phyloP scores from a whole-genome alignment of 2,113 vertebrate genomes.

The Zosterops japonicus region DNA sequence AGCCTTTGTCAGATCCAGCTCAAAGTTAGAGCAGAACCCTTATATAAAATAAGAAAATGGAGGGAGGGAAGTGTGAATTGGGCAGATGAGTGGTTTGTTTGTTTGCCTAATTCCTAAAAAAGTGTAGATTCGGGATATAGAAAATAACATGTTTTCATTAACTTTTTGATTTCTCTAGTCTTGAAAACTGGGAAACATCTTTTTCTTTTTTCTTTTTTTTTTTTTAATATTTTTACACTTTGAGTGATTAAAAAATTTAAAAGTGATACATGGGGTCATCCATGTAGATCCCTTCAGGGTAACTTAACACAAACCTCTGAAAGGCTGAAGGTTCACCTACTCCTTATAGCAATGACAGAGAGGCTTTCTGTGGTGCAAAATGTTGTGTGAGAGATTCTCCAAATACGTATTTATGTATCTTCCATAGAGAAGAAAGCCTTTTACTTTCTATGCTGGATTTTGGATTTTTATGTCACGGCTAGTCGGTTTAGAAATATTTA shows the following conservation, averaged over 20 bases:
- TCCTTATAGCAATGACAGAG: background rate
- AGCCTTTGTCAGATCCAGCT: background rate
- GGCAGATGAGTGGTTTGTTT: background rate
- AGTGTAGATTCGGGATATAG: background rate
- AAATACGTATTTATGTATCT: background rate
- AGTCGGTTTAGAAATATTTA: background rate
- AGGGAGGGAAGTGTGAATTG: rapidly evolving
- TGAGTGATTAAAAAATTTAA: no score
- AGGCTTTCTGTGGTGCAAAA: background rate
- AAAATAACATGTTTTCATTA: background rate
- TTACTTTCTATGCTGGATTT: background rate
- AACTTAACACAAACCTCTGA: background rate
- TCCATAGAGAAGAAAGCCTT: background rate
- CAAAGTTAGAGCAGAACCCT: background rate
- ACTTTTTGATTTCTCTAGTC: background rate
- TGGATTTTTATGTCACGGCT: background rate
- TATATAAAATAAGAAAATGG: background rate
- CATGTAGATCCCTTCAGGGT: background rate
- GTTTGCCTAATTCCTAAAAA: background rate
- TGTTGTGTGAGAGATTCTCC: background rate
- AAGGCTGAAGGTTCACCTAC: background rate
- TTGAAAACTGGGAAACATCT: background rate
- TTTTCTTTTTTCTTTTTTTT: background rate
- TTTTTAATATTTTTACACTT: no score
- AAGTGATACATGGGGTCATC: rapidly evolving